phyloP scores from a whole-genome alignment of 1,140 invertebrate genomes.

The Limonius californicus region DNA sequence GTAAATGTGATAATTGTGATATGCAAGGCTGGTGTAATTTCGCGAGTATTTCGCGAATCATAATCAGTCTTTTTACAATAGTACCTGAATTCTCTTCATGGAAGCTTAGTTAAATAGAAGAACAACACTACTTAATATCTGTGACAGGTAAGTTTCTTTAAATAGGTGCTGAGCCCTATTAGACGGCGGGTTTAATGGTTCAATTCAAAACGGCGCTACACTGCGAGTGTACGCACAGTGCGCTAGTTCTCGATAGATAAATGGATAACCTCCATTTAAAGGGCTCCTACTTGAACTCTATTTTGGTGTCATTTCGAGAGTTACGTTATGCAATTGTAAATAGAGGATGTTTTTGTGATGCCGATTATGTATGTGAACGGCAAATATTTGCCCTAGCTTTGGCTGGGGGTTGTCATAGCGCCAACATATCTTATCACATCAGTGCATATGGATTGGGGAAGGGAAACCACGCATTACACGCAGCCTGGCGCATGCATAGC shows the following conservation, averaged over 20 bases:
- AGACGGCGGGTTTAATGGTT: too few relatives aligned
- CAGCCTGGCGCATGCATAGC: slow-evolving; percentile 30
- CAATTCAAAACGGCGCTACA: too few relatives aligned
- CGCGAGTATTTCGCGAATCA: slow-evolving; percentile 28
- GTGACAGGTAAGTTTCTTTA: slow-evolving; percentile 14
- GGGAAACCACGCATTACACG: slow-evolving; percentile 17
- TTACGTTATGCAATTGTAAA: too few relatives aligned
- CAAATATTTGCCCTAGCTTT: neutral
- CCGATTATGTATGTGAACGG: too few relatives aligned
- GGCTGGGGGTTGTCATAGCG: slow-evolving; percentile 7
- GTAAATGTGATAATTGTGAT: slow-evolving; percentile 46
- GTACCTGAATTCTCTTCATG: slow-evolving; percentile 30
- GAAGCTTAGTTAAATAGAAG: slow-evolving; percentile 29
- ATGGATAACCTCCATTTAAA: slow-evolving; percentile 1
- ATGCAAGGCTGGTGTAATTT: slow-evolving; percentile 27
- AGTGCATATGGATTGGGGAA: slow-evolving; percentile 13
- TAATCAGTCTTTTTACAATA: slow-evolving; percentile 26
- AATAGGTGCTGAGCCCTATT: too few relatives aligned
- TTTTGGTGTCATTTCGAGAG: too few relatives aligned
- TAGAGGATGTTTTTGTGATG: too few relatives aligned
- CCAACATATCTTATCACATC: slow-evolving; percentile 12
- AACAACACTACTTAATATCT: slow-evolving; percentile 8
- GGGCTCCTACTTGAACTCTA: too few relatives aligned
- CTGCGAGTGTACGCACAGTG: neutral
- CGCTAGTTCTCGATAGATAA: too few relatives aligned